phyloP scores from a whole-genome alignment of 2,888 invertebrate species.

The Lasius platythorax region DNA sequence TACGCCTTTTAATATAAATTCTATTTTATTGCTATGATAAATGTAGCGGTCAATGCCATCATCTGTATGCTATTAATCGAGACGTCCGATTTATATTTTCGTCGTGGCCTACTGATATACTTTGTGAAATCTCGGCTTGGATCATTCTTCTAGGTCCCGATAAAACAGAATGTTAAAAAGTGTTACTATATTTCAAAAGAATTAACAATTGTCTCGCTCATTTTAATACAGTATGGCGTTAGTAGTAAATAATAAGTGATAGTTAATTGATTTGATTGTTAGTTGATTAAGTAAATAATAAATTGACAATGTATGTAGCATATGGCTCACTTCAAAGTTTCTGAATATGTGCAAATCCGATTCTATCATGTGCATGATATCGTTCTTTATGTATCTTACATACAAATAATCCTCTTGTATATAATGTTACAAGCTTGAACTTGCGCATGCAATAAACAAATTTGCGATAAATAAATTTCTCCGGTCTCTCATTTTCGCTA shows the following conservation, averaged over 20 bases:
- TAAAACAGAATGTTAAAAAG: neutral
- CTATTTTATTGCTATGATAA: neutral
- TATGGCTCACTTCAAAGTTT: too few relatives aligned
- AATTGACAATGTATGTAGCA: neutral
- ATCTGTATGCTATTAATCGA: constrained; percentile 70
- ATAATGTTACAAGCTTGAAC: neutral
- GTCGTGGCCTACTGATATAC: constrained; percentile 79
- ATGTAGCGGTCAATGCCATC: constrained; percentile 76
- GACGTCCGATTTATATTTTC: constrained; percentile 75
- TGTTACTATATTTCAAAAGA: neutral
- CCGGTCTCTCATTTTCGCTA: neutral
- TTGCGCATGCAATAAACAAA: neutral
- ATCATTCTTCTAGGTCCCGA: neutral
- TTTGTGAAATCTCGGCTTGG: constrained; percentile 68
- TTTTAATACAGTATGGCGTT: neutral
- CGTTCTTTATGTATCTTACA: neutral
- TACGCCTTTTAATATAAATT: neutral
- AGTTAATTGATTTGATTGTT: neutral
- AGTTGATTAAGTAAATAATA: neutral
- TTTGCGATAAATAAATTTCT: neutral
- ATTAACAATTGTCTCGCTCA: neutral
- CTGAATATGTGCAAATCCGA: neutral
- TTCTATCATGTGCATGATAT: neutral
- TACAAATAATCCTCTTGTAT: neutral
- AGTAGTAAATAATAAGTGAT: constrained; percentile 9